Percentiles rank a stretch among this genome's conserved stretches.
Conservation (phyloP, 2,113 vertebrate species). For the Xiphorhynchus elegans region DNA sequence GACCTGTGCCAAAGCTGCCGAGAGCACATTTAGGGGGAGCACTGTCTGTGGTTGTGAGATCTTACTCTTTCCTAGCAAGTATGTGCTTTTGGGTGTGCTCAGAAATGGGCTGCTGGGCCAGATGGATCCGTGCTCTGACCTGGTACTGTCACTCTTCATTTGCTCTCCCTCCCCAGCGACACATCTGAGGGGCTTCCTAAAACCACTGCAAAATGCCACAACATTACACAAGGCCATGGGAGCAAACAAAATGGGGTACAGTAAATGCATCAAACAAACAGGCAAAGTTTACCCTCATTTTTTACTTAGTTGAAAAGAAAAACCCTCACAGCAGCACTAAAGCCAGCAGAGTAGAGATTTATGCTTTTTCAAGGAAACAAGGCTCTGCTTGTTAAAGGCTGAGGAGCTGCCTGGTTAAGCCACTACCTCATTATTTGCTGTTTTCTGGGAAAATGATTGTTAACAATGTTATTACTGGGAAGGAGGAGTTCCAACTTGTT, state of each 20-base stretch:
- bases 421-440: background rate
- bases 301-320: background rate
- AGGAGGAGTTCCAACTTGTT: background rate
- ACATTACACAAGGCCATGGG: rapidly evolving
- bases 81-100: background rate
- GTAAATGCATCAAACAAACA: background rate
- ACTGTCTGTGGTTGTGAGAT: background rate
- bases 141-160: rapidly evolving
- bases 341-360: background rate
- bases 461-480: background rate
- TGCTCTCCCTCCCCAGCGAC: background rate
- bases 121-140: background rate
- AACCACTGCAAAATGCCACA: background rate
- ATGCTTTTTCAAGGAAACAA: background rate
- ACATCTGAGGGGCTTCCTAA: background rate
- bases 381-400: background rate
- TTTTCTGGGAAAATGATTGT: background rate
- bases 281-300: background rate
- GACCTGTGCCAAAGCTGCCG: background rate
- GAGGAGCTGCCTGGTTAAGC: constrained; percentile 1
- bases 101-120: background rate
- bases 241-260: background rate
- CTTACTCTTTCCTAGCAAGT: no score
- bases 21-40: background rate
- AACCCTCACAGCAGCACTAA: background rate